Evolutionary conservation across 2,113 vertebrate genomes (phyloP), one percentile per base, ranked within the genome.

Genomic region (Nerophis ophidion): DNA sequence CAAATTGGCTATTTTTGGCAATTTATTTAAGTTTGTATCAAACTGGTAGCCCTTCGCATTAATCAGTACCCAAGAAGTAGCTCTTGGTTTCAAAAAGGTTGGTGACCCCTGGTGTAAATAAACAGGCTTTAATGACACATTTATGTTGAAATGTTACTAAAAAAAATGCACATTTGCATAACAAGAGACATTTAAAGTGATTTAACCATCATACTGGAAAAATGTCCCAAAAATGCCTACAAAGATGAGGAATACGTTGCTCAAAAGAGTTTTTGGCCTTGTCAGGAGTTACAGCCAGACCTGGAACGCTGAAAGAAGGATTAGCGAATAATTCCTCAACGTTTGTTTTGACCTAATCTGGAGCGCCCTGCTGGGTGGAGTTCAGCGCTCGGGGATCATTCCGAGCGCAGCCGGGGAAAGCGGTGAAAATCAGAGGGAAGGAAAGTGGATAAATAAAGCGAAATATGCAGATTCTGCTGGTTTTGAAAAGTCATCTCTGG

Each of bases 321-420:
- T 70, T 74, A 57, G 45, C 38, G 14, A 63, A 66, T 71, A 65
- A 77, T 57, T 77, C 1, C 36, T 46, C 2, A 10, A 26, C 15
- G 5, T 75, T 73, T 77, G 61, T 55, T 53, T 74, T 58, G 40
- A 80, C 51, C 54, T 65, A 40, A 65, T 72, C 44, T 70, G 48
- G 60, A 62, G 63, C 36, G 46, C 67, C 42, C 52, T 13, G 57
- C 44, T 57, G 56, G 73, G 71, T 17, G 56, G 70, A 58, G 67
- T 34, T 62, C 50, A 59, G 50, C 5, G 7, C 47, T 53, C n/a
- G 57, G 40, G 65, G 49, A 47, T 15, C n/a, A 26, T 34, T 52
- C 42, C 40, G 12, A 38, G 48, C 16, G 10, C 12, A 58, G 63
- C 33, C 44, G 38, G 19, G 19, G 12, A 63, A 45, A 40, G 58